Evolutionary conservation across 2,797 vertebrate species (phyloP).

Genomic region (Liparis tanakae): DNA sequence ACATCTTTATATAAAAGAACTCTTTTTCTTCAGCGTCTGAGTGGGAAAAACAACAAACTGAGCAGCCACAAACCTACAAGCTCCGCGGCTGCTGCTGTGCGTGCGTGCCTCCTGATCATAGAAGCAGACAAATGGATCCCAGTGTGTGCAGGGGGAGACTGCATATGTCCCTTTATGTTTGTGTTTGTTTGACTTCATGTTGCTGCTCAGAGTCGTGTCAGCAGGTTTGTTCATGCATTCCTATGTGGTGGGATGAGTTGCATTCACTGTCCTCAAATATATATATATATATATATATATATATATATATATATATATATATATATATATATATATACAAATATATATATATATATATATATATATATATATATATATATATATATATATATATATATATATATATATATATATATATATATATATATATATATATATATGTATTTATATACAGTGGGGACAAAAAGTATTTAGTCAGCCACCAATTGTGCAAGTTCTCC

Average conservation of each 20-base stretch:
- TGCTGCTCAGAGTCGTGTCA: neutral
- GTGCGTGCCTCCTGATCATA: slow-evolving; percentile 24
- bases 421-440: neutral
- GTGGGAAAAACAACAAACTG: slow-evolving; percentile 6
- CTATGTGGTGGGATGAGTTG: slow-evolving; percentile 27
- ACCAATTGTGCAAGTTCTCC: too few species aligned
- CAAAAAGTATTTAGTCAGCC: too few species aligned
- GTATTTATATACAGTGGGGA: too few species aligned
- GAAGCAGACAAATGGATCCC: slow-evolving; percentile 42
- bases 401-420: neutral
- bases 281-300: too few species aligned
- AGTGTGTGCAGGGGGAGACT: slow-evolving; percentile 16
- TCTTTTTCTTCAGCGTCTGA: slow-evolving; percentile 10
- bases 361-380: neutral
- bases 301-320: neutral
- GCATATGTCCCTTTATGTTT: slow-evolving; percentile 18
- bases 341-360: neutral
- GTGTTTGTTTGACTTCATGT: slow-evolving; percentile 21
- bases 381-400: neutral
- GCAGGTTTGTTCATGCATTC: slow-evolving; percentile 16
- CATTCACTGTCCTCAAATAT: slow-evolving; percentile 4
- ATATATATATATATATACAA: too few species aligned
- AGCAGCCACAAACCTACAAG: neutral
- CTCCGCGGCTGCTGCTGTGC: neutral
- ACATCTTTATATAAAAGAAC: slow-evolving; percentile 37